Conservation (phyloP, 2,113 vertebrate genomes). For the Pithys albifrons region DNA sequence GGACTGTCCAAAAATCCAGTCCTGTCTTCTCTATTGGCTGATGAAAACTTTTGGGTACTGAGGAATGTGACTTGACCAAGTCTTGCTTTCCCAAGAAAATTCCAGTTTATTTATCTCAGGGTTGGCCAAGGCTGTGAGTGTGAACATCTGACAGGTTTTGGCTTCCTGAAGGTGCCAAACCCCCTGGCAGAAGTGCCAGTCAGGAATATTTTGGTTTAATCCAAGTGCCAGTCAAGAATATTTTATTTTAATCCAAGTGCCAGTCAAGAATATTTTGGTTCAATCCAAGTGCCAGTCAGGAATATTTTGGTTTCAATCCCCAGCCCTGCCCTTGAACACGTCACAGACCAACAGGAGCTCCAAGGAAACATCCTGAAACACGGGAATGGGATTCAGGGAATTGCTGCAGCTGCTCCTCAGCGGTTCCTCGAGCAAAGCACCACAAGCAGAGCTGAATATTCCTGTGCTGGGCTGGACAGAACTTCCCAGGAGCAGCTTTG, state of each 20-base stretch:
- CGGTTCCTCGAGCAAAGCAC: not conserved
- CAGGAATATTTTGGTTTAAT: too few relatives aligned
- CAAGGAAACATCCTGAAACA: not conserved
- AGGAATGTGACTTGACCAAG: not conserved
- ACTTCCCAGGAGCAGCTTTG: constrained; percentile 56
- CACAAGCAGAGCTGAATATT: constrained; percentile 25
- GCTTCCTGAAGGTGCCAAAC: not conserved
- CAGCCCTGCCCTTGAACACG: constrained; percentile 80
- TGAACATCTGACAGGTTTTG: rapidly evolving
- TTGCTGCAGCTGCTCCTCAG: not conserved
- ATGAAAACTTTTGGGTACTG: not conserved
- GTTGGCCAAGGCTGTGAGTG: not conserved
- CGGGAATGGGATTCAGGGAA: not conserved
- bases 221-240: too few relatives aligned
- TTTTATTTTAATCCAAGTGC: too few relatives aligned
- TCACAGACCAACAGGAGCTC: constrained; percentile 34
- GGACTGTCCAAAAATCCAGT: not conserved
- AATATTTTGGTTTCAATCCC: not conserved
- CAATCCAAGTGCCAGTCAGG: too few relatives aligned
- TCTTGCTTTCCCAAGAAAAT: not conserved
- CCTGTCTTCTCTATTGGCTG: not conserved
- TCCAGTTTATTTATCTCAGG: not conserved
- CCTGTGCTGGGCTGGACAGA: not conserved
- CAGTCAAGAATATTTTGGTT: too few relatives aligned
- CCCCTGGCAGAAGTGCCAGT: not conserved